Conservation (phyloP, 1,140 invertebrate genomes). For the Samia ricini region DNA sequence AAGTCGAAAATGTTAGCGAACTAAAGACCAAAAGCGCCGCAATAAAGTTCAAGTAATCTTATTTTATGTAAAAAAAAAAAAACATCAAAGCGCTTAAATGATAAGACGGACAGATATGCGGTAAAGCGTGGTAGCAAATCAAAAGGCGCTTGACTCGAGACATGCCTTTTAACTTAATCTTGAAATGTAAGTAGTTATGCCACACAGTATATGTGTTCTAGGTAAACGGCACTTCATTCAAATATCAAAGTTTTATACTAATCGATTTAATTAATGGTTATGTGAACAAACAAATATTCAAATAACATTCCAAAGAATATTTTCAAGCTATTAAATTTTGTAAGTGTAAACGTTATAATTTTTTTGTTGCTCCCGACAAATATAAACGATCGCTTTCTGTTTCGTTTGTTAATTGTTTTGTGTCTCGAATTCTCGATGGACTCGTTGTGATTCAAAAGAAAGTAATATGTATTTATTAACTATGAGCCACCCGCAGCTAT, state of each 20-base stretch:
- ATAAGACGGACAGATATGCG: not conserved
- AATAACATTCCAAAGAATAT: not conserved
- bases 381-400: constrained; percentile 23
- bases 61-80: too few relatives aligned
- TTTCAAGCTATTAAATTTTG: constrained; percentile 1
- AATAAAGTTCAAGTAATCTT: not conserved
- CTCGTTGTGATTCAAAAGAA: constrained; percentile 16
- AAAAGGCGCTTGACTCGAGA: not conserved
- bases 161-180: not conserved
- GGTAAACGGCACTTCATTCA: not conserved
- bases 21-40: not conserved
- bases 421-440: constrained; percentile 28
- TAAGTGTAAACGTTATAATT: not conserved
- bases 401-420: constrained; percentile 38
- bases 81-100: not conserved
- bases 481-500: not conserved
- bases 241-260: not conserved
- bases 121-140: not conserved
- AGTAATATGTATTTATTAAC: constrained; percentile 9
- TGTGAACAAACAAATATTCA: not conserved
- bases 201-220: not conserved
- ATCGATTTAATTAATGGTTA: not conserved
- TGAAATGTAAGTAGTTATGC: not conserved
- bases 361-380: not conserved
- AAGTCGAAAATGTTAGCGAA: not conserved